phyloP scores from a whole-genome alignment of 2,113 vertebrate genomes.

The Phocoena sinus region DNA sequence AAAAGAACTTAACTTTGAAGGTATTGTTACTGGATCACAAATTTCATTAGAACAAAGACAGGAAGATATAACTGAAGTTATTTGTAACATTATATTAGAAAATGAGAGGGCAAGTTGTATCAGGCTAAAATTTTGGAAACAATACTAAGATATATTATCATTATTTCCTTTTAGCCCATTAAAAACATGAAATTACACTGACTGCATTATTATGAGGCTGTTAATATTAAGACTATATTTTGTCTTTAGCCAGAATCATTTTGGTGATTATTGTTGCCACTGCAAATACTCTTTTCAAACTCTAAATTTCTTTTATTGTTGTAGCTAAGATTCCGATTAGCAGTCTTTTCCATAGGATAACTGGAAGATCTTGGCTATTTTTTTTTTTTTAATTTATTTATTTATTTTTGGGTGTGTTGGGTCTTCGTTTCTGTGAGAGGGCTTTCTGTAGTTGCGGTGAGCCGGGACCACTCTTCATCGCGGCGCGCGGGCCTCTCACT shows the following conservation, averaged over 20 bases:
- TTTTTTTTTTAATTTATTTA: too few species aligned
- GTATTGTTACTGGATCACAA: background rate
- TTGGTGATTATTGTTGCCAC: constrained; percentile 40
- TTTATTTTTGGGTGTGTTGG: too few species aligned
- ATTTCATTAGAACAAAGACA: background rate
- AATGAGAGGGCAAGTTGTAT: background rate
- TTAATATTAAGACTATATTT: constrained; percentile 35
- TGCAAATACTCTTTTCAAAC: constrained; percentile 40
- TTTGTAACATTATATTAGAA: background rate
- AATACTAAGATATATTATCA: background rate
- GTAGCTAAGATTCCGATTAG: background rate
- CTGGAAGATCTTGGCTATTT: constrained; percentile 42
- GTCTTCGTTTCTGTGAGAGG: too few species aligned
- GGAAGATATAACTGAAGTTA: background rate
- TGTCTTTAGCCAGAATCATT: constrained; percentile 41
- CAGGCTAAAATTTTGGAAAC: background rate
- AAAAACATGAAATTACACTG: background rate
- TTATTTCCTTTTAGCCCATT: constrained; percentile 31
- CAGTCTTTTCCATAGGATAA: constrained; percentile 4
- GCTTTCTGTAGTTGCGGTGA: too few species aligned
- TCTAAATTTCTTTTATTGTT: constrained; percentile 59
- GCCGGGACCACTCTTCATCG: too few species aligned
- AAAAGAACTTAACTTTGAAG: background rate
- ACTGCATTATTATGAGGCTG: constrained; percentile 20
- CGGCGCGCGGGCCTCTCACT: too few species aligned